phyloP scores from a whole-genome alignment of 92 coral and sea anemone genomes.

The Umimayanthus chanpuru region DNA sequence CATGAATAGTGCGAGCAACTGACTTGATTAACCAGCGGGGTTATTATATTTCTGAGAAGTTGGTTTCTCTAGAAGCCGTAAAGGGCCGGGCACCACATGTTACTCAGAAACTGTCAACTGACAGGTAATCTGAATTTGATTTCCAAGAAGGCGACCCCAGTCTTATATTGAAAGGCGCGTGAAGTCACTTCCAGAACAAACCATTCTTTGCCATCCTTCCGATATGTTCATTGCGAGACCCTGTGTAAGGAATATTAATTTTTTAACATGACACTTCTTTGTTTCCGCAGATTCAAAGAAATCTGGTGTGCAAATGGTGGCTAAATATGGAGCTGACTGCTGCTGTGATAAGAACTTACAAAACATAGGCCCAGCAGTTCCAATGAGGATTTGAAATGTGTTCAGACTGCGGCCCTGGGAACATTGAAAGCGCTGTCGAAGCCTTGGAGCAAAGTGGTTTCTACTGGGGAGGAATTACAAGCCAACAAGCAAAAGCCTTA shows the following conservation, averaged over 20 bases:
- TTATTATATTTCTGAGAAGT: background rate
- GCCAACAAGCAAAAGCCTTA: constrained; percentile 60
- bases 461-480: constrained; percentile 85
- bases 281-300: background rate
- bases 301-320: background rate
- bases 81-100: background rate
- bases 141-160: background rate
- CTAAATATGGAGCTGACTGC: background rate
- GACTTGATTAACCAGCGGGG: constrained; percentile 1
- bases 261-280: background rate
- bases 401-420: constrained; percentile 3
- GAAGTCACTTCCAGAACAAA: background rate
- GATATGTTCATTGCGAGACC: background rate
- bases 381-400: constrained; percentile 20
- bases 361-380: background rate
- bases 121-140: background rate
- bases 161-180: background rate
- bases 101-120: background rate
- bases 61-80: background rate
- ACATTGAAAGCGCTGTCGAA: constrained; percentile 1
- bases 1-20: background rate
- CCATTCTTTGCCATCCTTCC: background rate
- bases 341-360: background rate
- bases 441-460: constrained; percentile 75
- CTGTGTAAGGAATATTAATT: background rate